phyloP scores from a whole-genome alignment of 2,113 vertebrate species.

The Dicaeum eximium region DNA sequence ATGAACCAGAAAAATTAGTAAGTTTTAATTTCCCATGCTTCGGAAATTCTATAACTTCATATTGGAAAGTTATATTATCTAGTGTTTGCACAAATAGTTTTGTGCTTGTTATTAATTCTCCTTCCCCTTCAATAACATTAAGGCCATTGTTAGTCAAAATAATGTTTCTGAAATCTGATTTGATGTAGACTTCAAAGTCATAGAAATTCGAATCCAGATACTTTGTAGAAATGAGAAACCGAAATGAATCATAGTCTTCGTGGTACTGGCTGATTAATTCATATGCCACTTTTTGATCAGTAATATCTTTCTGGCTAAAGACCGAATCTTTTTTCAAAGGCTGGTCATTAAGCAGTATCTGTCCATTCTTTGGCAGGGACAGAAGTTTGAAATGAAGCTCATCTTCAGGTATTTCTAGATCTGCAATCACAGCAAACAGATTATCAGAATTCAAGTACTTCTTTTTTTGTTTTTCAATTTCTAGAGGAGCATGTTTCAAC shows the following conservation, averaged over 20 bases:
- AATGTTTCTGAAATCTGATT: conserved; percentile 75
- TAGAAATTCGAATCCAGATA: conserved; percentile 79
- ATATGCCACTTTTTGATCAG: conserved; percentile 77
- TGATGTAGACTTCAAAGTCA: conserved; percentile 81
- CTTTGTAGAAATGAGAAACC: conserved; percentile 80
- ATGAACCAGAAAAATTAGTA: conserved; percentile 74
- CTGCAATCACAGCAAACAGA: conserved; percentile 72
- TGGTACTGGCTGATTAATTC: conserved; percentile 71
- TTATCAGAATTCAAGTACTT: conserved; percentile 72
- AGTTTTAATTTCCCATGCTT: conserved; percentile 81
- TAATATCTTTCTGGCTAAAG: conserved; percentile 84
- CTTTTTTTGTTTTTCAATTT: conserved; percentile 79
- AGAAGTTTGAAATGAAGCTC: conserved; percentile 81
- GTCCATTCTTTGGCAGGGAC: conserved; percentile 80
- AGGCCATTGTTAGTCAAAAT: conserved; percentile 82
- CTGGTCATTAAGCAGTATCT: conserved; percentile 74
- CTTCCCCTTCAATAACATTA: conserved; percentile 83
- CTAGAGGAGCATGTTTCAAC: conserved; percentile 73
- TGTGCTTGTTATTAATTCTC: conserved; percentile 80
- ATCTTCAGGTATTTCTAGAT: conserved; percentile 69
- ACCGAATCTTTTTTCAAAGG: conserved; percentile 74
- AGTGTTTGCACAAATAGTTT: conserved; percentile 82
- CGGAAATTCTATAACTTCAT: conserved; percentile 77
- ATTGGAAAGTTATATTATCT: conserved; percentile 77
- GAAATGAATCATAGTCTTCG: conserved; percentile 79